phyloP scores from a whole-genome alignment of 2,797 vertebrate genomes.

The Sebastolobus altivelis region DNA sequence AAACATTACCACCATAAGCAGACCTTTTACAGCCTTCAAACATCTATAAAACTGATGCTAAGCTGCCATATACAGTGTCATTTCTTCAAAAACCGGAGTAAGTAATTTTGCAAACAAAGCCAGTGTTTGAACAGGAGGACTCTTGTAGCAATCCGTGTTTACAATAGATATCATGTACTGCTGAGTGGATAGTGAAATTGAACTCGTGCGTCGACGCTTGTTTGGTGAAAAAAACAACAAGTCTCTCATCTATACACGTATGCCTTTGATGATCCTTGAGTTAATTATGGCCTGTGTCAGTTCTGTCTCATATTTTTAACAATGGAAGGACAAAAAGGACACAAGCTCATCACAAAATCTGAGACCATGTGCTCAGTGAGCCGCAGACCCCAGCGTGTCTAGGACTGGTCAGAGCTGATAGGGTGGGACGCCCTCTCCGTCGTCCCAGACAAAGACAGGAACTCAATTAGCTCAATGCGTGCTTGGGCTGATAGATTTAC shows the following conservation, averaged over 20 bases:
- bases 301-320: slow-evolving; percentile 45
- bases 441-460: slow-evolving; percentile 85
- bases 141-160: slow-evolving; percentile 69
- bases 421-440: slow-evolving; percentile 74
- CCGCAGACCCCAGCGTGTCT: slow-evolving; percentile 56
- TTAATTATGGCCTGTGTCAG: slow-evolving; percentile 26
- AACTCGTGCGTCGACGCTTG: not conserved
- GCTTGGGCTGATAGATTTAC: slow-evolving; percentile 82
- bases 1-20: slow-evolving; percentile 54
- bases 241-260: not conserved
- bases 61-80: slow-evolving; percentile 29
- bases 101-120: slow-evolving; percentile 70
- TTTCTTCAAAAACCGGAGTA: slow-evolving; percentile 62
- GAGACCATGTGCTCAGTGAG: slow-evolving; percentile 38
- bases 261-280: slow-evolving; percentile 5
- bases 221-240: slow-evolving; percentile 40
- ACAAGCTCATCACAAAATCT: slow-evolving; percentile 55
- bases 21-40: slow-evolving; percentile 61
- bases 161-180: slow-evolving; percentile 59
- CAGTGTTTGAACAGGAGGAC: slow-evolving; percentile 68
- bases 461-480: slow-evolving; percentile 85
- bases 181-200: slow-evolving; percentile 41
- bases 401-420: slow-evolving; percentile 51
- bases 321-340: slow-evolving; percentile 66
- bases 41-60: slow-evolving; percentile 55